These are phyloP conservation scores for Monopis laevigella DNA, from an alignment of 2,888 invertebrate genomes.

Conservation along the genomic window DNA sequence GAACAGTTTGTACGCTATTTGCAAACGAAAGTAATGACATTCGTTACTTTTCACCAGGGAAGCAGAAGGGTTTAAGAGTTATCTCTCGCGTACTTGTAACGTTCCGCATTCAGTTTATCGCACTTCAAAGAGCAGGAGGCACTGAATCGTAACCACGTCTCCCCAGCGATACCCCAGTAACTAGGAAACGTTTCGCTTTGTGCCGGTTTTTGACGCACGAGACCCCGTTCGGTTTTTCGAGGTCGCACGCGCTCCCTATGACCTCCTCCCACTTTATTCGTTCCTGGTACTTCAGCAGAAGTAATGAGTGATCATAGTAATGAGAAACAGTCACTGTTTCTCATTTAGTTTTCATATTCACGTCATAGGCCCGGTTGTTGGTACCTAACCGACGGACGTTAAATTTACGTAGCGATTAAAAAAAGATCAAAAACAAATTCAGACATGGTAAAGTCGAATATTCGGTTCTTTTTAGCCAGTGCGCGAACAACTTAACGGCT, in stretches of 20 bases:
- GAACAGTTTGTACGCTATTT: neutral
- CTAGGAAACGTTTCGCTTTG: slow-evolving; percentile 51
- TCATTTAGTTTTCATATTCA: no score
- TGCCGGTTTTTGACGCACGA: slow-evolving; percentile 48
- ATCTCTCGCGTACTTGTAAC: slow-evolving; percentile 1
- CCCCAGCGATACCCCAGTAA: slow-evolving; percentile 26
- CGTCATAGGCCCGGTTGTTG: no score
- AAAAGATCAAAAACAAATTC: no score
- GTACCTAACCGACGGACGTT: no score
- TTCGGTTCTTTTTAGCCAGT: no score
- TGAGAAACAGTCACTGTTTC: no score
- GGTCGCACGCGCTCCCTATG: slow-evolving; percentile 38
- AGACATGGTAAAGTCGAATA: no score
- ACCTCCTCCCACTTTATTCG: neutral
- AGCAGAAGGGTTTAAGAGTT: slow-evolving; percentile 3
- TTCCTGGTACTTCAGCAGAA: slow-evolving; percentile 8
- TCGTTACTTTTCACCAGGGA: slow-evolving; percentile 5
- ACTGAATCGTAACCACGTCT: slow-evolving; percentile 38
- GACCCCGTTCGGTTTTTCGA: slow-evolving; percentile 58
- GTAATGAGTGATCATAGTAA: slow-evolving; percentile 1
- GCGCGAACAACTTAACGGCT: no score
- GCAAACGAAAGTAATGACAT: neutral
- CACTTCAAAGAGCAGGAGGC: slow-evolving; percentile 61
- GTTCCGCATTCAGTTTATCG: slow-evolving; percentile 42
- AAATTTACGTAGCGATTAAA: no score